Conservation (phyloP, 2,888 invertebrate species). For the Chrysodeixis includens region DNA sequence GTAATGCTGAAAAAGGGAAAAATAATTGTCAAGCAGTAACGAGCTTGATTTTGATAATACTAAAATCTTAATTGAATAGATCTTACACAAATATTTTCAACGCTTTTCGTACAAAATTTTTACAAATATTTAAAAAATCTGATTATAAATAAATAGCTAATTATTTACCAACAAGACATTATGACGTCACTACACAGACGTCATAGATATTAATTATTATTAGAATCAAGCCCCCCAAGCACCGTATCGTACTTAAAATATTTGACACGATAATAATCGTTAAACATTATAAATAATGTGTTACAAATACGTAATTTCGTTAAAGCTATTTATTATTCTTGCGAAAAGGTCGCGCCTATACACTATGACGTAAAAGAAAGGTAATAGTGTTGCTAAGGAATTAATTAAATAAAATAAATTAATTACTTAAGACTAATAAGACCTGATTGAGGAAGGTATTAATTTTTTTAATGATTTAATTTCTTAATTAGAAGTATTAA, state of each 20-base stretch:
- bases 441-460: too few relatives aligned
- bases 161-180: background rate
- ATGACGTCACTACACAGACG: background rate
- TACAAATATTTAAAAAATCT: too few relatives aligned
- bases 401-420: too few relatives aligned
- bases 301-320: background rate
- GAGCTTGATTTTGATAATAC: too few relatives aligned
- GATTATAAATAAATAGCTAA: background rate
- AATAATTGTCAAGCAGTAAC: too few relatives aligned
- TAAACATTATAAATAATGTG: constrained; percentile 4
- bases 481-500: too few relatives aligned
- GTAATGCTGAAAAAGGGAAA: too few relatives aligned
- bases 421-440: too few relatives aligned
- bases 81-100: too few relatives aligned
- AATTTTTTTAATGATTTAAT: too few relatives aligned
- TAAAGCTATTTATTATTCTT: background rate
- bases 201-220: background rate
- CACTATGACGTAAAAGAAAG: background rate
- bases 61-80: too few relatives aligned
- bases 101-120: too few relatives aligned
- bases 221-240: background rate
- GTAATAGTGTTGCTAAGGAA: background rate
- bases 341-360: background rate
- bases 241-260: constrained; percentile 1
- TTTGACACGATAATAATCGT: background rate